phyloP scores from a whole-genome alignment of 1,140 invertebrate genomes.

The Protaetia brevitarsis region DNA sequence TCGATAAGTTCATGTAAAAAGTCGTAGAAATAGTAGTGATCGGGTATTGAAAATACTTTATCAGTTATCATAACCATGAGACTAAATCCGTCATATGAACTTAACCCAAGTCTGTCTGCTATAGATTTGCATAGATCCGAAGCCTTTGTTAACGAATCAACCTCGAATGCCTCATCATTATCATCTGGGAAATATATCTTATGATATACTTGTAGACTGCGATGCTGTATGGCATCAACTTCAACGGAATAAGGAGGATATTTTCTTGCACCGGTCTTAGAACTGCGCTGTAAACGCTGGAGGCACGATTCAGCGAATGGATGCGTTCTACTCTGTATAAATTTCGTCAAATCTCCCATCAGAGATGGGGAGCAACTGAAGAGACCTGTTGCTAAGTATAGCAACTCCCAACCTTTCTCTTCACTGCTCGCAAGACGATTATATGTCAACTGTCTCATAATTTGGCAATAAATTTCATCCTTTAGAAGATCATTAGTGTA shows the following conservation, averaged over 20 bases:
- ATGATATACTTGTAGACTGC: constrained; percentile 92
- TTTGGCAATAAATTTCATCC: constrained; percentile 92
- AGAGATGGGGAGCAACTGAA: constrained; percentile 68
- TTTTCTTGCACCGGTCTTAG: constrained; percentile 72
- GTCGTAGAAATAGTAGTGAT: constrained; percentile 93
- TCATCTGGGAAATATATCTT: constrained; percentile 92
- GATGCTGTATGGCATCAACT: constrained; percentile 92
- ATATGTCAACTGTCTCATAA: constrained; percentile 90
- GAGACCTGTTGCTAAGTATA: constrained; percentile 86
- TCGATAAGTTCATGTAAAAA: constrained; percentile 85
- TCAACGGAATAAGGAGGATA: constrained; percentile 91
- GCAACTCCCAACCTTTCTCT: constrained; percentile 88
- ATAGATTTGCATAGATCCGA: constrained; percentile 81
- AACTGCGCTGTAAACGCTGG: constrained; percentile 75
- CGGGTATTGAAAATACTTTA: constrained; percentile 90
- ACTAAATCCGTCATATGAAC: constrained; percentile 82
- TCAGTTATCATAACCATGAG: constrained; percentile 91
- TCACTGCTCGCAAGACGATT: constrained; percentile 80
- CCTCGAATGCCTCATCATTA: constrained; percentile 78
- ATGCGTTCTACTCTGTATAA: constrained; percentile 75
- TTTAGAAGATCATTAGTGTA: constrained; percentile 74
- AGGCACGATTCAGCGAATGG: constrained; percentile 79
- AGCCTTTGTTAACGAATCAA: constrained; percentile 80
- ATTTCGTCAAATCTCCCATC: constrained; percentile 61
- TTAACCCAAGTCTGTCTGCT: constrained; percentile 67